Percentiles rank a stretch among this genome's conserved stretches.
These are phyloP conservation scores for Silurus asotus DNA, from an alignment of 2,113 vertebrate species.

Conservation along the genomic window DNA sequence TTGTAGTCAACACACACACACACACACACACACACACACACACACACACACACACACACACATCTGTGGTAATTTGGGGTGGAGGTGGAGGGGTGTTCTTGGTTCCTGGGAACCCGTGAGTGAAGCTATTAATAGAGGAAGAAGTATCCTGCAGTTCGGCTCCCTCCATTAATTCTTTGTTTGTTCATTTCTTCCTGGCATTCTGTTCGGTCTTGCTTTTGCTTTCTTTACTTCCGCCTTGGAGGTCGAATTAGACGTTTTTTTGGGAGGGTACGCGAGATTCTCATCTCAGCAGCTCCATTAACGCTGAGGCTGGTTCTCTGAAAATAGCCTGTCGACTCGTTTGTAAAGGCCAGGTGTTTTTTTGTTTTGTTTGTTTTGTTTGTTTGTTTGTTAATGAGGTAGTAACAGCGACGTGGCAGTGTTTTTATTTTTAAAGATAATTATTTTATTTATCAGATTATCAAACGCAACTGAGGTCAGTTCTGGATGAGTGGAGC, in stretches of 20 bases:
- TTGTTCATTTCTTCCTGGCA: constrained; percentile 81
- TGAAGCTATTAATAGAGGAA: constrained; percentile 12
- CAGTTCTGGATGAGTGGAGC: neutral
- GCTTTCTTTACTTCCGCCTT: constrained; percentile 71
- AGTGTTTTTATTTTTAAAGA: neutral
- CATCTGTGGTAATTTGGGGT: neutral
- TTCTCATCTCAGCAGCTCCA: constrained; percentile 4
- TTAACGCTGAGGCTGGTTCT: neutral
- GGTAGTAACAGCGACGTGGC: neutral
- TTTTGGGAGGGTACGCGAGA: neutral
- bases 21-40: no score
- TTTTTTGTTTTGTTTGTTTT: no score
- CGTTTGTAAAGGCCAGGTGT: neutral
- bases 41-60: no score
- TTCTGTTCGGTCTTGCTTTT: constrained; percentile 77
- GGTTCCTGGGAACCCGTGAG: constrained; percentile 38
- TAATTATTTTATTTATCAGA: neutral
- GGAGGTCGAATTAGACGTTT: constrained; percentile 53
- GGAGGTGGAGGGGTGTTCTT: constrained; percentile 47
- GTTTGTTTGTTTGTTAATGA: neutral
- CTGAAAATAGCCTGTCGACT: constrained; percentile 7
- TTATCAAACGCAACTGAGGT: neutral
- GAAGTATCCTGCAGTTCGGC: constrained; percentile 66
- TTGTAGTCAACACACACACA: no score
- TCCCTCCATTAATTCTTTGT: constrained; percentile 75